Conservation (phyloP, 2,888 invertebrate species). For the Taphrorychus bicolor region DNA sequence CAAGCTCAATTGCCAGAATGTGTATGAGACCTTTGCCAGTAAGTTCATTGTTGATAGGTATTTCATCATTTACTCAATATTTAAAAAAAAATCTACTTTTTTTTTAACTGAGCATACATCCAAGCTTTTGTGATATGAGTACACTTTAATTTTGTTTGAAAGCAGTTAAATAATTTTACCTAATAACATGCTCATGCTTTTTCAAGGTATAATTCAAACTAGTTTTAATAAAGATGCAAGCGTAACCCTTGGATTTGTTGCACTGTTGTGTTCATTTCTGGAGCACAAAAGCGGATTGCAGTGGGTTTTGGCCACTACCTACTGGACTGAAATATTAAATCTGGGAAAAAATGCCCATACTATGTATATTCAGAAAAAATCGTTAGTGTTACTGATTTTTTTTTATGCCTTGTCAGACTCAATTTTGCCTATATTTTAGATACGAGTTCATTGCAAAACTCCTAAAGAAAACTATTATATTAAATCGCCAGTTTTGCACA, state of each 20-base stretch:
- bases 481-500: constrained; percentile 63
- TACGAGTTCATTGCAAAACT: constrained; percentile 69
- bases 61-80: too few species aligned
- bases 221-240: constrained; percentile 62
- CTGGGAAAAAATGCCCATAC: constrained; percentile 72
- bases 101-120: too few species aligned
- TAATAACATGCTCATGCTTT: constrained; percentile 1
- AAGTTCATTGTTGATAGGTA: too few species aligned
- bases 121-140: too few species aligned
- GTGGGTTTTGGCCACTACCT: constrained; percentile 69
- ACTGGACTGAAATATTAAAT: constrained; percentile 71
- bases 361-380: constrained; percentile 73
- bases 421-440: constrained; percentile 14
- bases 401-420: background rate
- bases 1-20: constrained; percentile 62
- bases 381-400: constrained; percentile 49
- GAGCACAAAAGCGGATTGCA: constrained; percentile 69
- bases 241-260: constrained; percentile 71
- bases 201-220: constrained; percentile 43
- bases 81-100: too few species aligned
- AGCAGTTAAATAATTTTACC: background rate
- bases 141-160: too few species aligned
- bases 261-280: constrained; percentile 67
- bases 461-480: constrained; percentile 64
- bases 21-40: constrained; percentile 56